Evolutionary conservation across 1,140 invertebrate genomes (phyloP), one percentile per base, ranked within the genome.

Genomic region (Papilio polytes): DNA sequence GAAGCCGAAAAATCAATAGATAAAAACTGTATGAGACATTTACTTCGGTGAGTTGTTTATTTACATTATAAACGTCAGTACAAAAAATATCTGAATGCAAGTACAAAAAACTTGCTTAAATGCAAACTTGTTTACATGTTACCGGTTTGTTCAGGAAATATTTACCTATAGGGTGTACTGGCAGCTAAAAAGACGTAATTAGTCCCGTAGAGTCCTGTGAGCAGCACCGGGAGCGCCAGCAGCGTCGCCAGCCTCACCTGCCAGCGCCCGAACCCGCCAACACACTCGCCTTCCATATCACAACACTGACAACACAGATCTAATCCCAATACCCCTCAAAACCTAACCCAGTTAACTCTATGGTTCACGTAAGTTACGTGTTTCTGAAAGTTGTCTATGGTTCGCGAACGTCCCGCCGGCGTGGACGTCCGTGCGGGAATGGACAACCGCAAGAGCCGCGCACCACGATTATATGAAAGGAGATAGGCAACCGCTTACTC

Each of bases 151-250:
- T 70, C 26, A 70, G 63, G 63, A 31, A 70, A 31, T 53, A 72
- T 31, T 76, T 82, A 95, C 94, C 94, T 95, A 90, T 94, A 89
- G 3, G 89, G 84, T 10, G 91, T 89, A 44, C 88, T 86, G 0
- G 91, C 92, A 0, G 96, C 96, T 1, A 96, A 96, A 89, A 97
- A 97, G 74, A 97, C 95, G 87, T 96, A 97, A 82, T 96, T 96
- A 81, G 96, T 93, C 22, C 95, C 96, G 86, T 96, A 96, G 78
- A 95, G 93, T 76, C 96, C 96, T 7, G 96, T 95, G 74, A 96
- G 95, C 73, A 96, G 86, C 74, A 96, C 94, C n/a, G 96, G 96
- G 82, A 97, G 80, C 80, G 92, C 92, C 87, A 94, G 90, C 85
- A 94, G 88, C 84, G 82, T 80, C 85, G 92, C 91, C 85, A 93